These are phyloP conservation scores for Callorhinus ursinus DNA, from an alignment of 2,113 vertebrate genomes.

Conservation along the genomic window DNA sequence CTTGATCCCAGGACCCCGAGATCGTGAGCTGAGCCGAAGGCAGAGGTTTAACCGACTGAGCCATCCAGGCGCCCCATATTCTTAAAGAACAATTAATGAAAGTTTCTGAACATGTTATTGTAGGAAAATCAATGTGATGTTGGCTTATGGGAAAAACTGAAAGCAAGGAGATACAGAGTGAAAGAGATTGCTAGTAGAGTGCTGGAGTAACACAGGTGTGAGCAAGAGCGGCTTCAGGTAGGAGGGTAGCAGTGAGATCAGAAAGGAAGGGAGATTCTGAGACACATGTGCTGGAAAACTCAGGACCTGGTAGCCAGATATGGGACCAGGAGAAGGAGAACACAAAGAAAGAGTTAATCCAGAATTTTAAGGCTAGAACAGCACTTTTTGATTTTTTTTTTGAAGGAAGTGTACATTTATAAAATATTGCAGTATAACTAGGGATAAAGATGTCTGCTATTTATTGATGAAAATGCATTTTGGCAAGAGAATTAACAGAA, in stretches of 20 bases:
- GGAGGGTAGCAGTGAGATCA: neutral
- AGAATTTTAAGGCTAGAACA: neutral
- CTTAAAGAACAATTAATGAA: neutral
- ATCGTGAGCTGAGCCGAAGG: neutral
- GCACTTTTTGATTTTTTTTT: neutral
- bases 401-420: neutral
- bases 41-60: neutral
- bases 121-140: neutral
- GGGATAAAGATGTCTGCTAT: neutral
- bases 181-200: neutral
- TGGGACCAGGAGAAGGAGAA: neutral
- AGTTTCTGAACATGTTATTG: neutral
- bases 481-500: neutral
- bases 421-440: neutral
- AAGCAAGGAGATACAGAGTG: neutral
- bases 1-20: neutral
- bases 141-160: neutral
- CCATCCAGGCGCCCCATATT: neutral
- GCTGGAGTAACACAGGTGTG: neutral
- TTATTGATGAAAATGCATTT: constrained; percentile 6
- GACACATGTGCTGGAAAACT: neutral
- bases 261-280: neutral
- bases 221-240: neutral
- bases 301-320: neutral
- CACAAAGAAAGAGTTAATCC: neutral